Conservation (phyloP, 2,888 invertebrate genomes). For the Perdita meconis region DNA sequence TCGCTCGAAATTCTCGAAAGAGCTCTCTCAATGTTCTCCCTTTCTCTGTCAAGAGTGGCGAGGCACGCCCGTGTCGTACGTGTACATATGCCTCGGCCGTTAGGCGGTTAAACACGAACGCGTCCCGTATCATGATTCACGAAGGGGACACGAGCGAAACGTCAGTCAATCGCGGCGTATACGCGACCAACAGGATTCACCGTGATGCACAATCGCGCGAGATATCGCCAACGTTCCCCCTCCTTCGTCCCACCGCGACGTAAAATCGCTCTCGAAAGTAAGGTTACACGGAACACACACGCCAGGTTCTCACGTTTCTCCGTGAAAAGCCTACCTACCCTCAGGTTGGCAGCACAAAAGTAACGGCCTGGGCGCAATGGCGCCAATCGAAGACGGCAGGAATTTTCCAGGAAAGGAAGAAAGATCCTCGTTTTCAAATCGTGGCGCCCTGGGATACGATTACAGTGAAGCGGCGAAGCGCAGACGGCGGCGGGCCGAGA, state of each 20-base stretch:
- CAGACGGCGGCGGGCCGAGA: no score
- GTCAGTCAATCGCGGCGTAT: slow-evolving; percentile 72
- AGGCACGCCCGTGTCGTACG: slow-evolving; percentile 67
- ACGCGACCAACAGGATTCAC: slow-evolving; percentile 35
- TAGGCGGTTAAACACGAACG: slow-evolving; percentile 72
- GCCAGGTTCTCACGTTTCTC: no score
- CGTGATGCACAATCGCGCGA: slow-evolving; percentile 15
- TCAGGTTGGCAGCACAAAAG: no score
- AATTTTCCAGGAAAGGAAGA: no score
- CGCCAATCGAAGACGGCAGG: no score
- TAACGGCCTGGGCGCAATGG: no score
- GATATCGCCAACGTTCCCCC: neutral
- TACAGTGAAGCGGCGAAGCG: no score
- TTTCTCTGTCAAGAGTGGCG: slow-evolving; percentile 62
- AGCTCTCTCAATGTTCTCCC: slow-evolving; percentile 23
- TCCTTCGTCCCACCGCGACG: neutral
- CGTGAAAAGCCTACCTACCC: no score
- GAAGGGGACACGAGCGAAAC: slow-evolving; percentile 68
- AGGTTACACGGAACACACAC: no score
- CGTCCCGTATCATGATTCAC: slow-evolving; percentile 75
- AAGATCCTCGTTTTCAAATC: no score
- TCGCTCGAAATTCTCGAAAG: slow-evolving; percentile 35
- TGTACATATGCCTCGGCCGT: slow-evolving; percentile 62
- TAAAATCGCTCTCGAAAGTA: neutral
- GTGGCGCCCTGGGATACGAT: no score